A percentile compares a stretch with the other conserved stretches of the same genome.
phyloP scores from a whole-genome alignment of 2,888 invertebrate species.

The Toxonevra muliebris region DNA sequence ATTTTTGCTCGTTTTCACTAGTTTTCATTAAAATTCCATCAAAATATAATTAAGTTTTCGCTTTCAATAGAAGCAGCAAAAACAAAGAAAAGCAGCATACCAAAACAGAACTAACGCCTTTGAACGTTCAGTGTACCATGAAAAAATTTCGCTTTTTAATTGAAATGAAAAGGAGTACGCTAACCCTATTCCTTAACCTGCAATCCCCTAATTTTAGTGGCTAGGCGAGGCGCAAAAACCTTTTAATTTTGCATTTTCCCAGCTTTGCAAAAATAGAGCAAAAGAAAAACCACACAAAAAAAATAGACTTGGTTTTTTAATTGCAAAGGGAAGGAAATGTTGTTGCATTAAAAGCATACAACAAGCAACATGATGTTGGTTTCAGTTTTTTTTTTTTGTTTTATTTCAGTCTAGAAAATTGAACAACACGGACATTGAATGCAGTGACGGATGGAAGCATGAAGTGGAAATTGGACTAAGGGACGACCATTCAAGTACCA shows the following conservation, averaged over 20 bases:
- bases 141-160: constrained; percentile 4
- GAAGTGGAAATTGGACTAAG: too few species aligned
- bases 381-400: too few species aligned
- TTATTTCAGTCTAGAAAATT: too few species aligned
- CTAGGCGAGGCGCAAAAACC: neutral
- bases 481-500: too few species aligned
- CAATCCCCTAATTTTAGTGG: neutral
- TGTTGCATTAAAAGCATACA: neutral
- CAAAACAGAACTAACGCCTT: too few species aligned
- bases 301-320: constrained; percentile 18
- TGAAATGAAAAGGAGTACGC: neutral
- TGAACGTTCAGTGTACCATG: neutral
- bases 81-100: neutral
- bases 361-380: neutral
- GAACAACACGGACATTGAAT: too few species aligned
- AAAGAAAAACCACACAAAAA: constrained; percentile 1
- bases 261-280: neutral
- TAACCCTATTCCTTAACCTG: neutral
- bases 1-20: too few species aligned
- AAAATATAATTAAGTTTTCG: constrained; percentile 7
- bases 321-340: constrained; percentile 5
- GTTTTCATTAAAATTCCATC: too few species aligned
- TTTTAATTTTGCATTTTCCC: too few species aligned
- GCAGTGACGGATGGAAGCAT: too few species aligned
- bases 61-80: constrained; percentile 5